Conservation (phyloP, 2,888 invertebrate species). For the Drosophila recens region DNA sequence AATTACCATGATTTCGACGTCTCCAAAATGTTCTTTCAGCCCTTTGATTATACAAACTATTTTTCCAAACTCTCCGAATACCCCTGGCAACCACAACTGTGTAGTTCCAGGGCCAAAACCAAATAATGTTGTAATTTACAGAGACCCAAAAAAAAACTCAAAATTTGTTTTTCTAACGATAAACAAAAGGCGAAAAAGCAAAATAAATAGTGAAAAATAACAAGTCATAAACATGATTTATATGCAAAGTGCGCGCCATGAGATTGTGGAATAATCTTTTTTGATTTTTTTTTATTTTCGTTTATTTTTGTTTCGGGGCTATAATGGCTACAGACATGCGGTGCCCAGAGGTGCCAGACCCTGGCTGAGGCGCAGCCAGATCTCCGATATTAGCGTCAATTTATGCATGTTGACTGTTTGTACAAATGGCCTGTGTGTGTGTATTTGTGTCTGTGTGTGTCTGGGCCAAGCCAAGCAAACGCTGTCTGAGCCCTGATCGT, state of each 20-base stretch:
- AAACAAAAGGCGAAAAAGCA: constrained; percentile 69
- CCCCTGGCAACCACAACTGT: constrained; percentile 1
- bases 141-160: constrained; percentile 26
- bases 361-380: constrained; percentile 35
- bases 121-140: constrained; percentile 76
- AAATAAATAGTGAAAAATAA: constrained; percentile 80
- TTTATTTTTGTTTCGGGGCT: neutral
- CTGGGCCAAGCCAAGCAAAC: constrained; percentile 19
- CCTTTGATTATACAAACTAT: constrained; percentile 18
- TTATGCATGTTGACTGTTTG: constrained; percentile 74
- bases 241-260: constrained; percentile 76
- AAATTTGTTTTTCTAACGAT: constrained; percentile 52
- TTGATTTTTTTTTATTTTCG: constrained; percentile 1
- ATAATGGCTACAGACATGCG: constrained; percentile 7
- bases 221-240: constrained; percentile 81
- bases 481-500: constrained; percentile 38
- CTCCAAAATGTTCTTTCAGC: constrained; percentile 35
- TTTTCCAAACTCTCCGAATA: neutral
- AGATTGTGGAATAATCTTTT: constrained; percentile 36
- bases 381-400: constrained; percentile 75
- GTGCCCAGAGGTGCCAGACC: constrained; percentile 51
- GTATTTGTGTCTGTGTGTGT: too few species aligned
- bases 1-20: constrained; percentile 24
- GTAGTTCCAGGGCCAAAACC: constrained; percentile 53
- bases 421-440: constrained; percentile 58